Base-by-base conservation (phyloP, 2,888 invertebrate genomes). In the Ecliptopera silaceata region DNA sequence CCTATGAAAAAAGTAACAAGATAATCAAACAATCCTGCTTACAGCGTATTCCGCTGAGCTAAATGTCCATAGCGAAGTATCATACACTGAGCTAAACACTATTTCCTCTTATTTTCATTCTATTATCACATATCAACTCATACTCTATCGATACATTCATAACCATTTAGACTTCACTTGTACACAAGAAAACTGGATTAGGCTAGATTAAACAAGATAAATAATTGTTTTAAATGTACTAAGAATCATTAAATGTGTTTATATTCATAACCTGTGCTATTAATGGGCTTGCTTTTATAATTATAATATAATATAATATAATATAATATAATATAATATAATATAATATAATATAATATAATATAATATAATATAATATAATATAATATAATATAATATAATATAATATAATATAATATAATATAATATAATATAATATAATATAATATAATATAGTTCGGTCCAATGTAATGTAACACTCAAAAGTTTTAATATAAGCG, bases 61-160 rank as follows among this genome's bases (percentile, higher is more conserved):
- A 75, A 68, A 67, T n/a, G 42, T 44, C 29, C 29, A 32, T 15
- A 11, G 42, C 32, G 41, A 48, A 31, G 42, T 51, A 44, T 43
- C 41, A 52, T 56, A 50, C 42, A 31, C 34, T 46, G 42, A 59
- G 68, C 71, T 76, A 75, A 68, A 67, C 63, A 69, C 71, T 78
- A 75, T 69, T 68, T 46, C 20, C 65, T 69, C 80, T 80, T 82
- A 84, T 70, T 74, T 75, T 70, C 80, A 74, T 79, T 77, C 84
- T 88, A 87, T 83, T 88, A 89, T 89, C 88, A 89, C 88, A 88
- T 81, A 75, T 82, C 77, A 79, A 77, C 75, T 74, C 81, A 78
- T 81, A 69, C 68, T 73, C 77, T 57, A 57, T 47, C 49, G 54
- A 59, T 59, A 50, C 58, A 55, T 45, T 54, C 59, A 55, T 34